Evolutionary conservation across 2,113 vertebrate species (phyloP).

Genomic region (Notothenia rossii): DNA sequence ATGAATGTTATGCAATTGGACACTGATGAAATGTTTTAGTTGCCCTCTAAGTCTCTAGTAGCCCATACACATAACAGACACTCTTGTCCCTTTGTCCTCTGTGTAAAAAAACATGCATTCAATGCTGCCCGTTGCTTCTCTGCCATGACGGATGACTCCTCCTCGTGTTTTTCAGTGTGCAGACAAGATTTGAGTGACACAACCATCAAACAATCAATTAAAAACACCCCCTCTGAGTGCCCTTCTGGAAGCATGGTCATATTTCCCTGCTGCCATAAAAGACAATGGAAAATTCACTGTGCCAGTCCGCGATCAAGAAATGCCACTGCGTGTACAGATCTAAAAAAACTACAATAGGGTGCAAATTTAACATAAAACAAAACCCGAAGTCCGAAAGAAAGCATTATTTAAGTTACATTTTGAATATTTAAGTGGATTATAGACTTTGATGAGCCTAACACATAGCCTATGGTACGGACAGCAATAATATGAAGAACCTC

Average conservation of each 20-base stretch:
- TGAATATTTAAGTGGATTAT: too few relatives aligned
- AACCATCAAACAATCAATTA: conserved; percentile 65
- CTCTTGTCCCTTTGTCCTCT: conserved; percentile 33
- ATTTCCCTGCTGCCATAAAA: conserved; percentile 17
- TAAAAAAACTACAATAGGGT: neutral
- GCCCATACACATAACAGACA: conserved; percentile 23
- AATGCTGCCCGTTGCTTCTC: conserved; percentile 12
- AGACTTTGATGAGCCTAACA: neutral
- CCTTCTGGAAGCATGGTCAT: conserved; percentile 19
- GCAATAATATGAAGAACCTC: neutral
- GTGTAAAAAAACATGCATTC: conserved; percentile 7
- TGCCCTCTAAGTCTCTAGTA: conserved; percentile 12
- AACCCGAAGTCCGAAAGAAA: neutral
- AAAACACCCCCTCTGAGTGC: conserved; percentile 50
- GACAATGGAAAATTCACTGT: too few relatives aligned
- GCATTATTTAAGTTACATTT: neutral
- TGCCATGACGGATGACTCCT: conserved; percentile 52
- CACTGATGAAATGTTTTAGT: conserved; percentile 33
- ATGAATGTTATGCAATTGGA: conserved; percentile 27
- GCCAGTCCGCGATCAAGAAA: neutral
- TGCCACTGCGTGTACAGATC: neutral
- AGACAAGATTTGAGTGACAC: conserved; percentile 57
- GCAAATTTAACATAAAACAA: too few relatives aligned
- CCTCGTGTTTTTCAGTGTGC: conserved; percentile 37
- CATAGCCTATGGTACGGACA: too few relatives aligned